phyloP scores from a whole-genome alignment of 2,888 invertebrate genomes.

The Chalcosyrphus nemorum region DNA sequence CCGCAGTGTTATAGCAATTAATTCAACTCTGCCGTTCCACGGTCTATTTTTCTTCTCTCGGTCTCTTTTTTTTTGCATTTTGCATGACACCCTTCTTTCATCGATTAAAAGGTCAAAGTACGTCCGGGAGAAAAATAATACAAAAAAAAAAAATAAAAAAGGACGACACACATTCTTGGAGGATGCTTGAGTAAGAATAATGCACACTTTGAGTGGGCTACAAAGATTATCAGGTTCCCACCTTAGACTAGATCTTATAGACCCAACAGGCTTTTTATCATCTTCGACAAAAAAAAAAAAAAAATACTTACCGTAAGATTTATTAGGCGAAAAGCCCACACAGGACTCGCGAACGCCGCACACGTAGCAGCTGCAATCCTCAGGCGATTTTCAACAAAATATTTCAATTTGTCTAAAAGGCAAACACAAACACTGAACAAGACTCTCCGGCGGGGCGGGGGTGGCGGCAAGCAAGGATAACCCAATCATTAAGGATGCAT shows the following conservation, averaged over 20 bases:
- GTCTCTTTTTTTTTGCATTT: too few species aligned
- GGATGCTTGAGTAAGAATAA: constrained; percentile 41
- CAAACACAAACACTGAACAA: not conserved
- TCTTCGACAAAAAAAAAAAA: not conserved
- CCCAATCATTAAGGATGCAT: constrained; percentile 34
- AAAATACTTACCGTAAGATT: not conserved
- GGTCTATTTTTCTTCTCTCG: constrained; percentile 5
- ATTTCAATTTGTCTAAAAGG: constrained; percentile 36
- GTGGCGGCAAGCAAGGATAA: not conserved
- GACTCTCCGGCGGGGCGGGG: not conserved
- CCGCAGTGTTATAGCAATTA: constrained; percentile 42
- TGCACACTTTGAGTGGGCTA: constrained; percentile 41
- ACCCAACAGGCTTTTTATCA: not conserved
- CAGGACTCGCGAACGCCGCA: not conserved
- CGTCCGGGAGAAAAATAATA: too few species aligned
- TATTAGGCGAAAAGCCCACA: constrained; percentile 17
- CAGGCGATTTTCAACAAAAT: constrained; percentile 19
- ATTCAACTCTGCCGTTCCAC: constrained; percentile 25
- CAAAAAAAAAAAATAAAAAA: too few species aligned
- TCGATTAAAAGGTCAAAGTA: constrained; percentile 56
- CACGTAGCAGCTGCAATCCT: constrained; percentile 35
- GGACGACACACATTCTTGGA: constrained; percentile 18
- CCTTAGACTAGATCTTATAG: constrained; percentile 31
- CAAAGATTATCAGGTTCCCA: constrained; percentile 31
- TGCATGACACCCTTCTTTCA: constrained; percentile 13